Base-by-base conservation (phyloP, 2,113 vertebrate genomes). In the Hystrix cristata region DNA sequence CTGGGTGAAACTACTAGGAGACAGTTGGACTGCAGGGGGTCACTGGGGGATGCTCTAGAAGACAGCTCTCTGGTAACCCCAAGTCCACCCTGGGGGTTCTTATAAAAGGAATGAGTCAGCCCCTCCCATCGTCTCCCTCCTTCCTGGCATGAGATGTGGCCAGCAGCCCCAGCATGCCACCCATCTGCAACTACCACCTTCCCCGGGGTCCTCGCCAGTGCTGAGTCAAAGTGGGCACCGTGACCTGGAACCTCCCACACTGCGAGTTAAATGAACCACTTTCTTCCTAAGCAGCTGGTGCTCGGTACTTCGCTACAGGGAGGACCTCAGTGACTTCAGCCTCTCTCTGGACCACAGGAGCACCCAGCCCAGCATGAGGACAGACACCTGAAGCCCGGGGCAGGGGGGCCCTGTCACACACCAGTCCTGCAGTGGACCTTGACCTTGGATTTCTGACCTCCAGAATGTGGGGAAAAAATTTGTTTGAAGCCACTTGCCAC, bases 391-490 rank as follows among this genome's bases (percentile, higher is more conserved):
- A 38, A 38, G 38, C 38, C 38, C 38, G 38, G 38, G 38, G 38
- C 38, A 38, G 38, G 38, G 38, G 38, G 38, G 38, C 38, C 38
- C 38, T 16, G 9, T 7, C 72, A 5, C 7, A 67, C n/a, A 19
- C 2, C 15, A 12, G 0, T 2, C 12, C 53, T 4, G 10, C 18
- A 3, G 14, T 0, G n/a, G n/a, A 25, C 51, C n/a, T 34, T 38
- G 6, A 1, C 8, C 14, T 11, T 3, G 23, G 31, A 23, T 27
- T 11, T 29, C 9, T 0, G 12, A 55, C 13, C 15, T 71, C 25
- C 60, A 65, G 27, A 72, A 43, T 0, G 0, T 1, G 43, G 7
- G 48, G 1, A 25, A 1, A 2, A 0, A 0, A 3, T 2, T 15
- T 7, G 3, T 12, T 7, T 2, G 21, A 29, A 21, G 13, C 29